Base-by-base conservation (phyloP, 2,113 vertebrate species). In the Epinephelus cyanopodus region DNA sequence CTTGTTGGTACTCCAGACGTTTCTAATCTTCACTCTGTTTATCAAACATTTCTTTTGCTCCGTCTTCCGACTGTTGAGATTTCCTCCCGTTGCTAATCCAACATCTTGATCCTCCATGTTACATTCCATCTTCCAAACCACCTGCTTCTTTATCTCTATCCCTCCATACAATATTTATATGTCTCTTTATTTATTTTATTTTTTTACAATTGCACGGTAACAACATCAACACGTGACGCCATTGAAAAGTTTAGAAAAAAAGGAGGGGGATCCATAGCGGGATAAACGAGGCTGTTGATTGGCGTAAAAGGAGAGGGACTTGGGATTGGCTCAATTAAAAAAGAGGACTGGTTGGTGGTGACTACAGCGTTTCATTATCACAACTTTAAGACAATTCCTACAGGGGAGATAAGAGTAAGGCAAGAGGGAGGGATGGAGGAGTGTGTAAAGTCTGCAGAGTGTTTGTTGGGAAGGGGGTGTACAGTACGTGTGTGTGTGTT, bases 221-320 rank as follows among this genome's bases (percentile, higher is more conserved):
- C 92, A 92, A 94, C 90, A 94, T 86, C 90, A 90, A 95, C 90
- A 95, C 90, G 69, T 91, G 83, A 93, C 91, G 53, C 88, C 82
- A 92, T 85, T 86, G 69, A 92, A 82, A 89, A 85, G 82, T 81
- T 79, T 63, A 68, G 66, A 82, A 89, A 92, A 90, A 75, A 79
- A 58, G 23, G 23, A 39, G 23, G 4, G 25, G 74, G 29, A 54
- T 50, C 39, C n/a, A 19, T 74, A 3, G 11, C 7, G 23, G 60
- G 52, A 61, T 5, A 63, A 74, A 63, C 1, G 33, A 81, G 54
- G 70, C 58, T 85, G 45, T 13, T 61, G 69, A 61, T 68, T 78
- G 75, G 75, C 50, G 1, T 54, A 21, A 77, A 54, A 48, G 29
- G 19, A n/a, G 50, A 63, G n/a, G 62, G 65, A 29, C 6, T 72